These are phyloP conservation scores for Acanthisitta chloris DNA, from an alignment of 2,113 vertebrate genomes.

Conservation along the genomic window DNA sequence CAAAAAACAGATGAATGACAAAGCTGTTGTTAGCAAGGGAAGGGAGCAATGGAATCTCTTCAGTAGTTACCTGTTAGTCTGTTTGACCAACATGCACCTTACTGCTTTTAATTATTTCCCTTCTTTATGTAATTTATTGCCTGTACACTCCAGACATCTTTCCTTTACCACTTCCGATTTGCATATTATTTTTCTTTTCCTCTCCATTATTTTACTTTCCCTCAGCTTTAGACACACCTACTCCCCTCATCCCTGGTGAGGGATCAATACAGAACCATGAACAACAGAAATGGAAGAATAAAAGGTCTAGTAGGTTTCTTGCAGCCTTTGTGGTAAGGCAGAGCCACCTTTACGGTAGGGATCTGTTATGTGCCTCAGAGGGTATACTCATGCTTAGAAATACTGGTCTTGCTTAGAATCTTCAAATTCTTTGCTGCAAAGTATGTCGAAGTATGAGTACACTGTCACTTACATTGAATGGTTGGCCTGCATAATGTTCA, in stretches of 20 bases:
- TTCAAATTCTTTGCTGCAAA: not conserved
- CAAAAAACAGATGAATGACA: not conserved
- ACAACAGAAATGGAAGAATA: not conserved
- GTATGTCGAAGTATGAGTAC: not conserved
- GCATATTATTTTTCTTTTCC: not conserved
- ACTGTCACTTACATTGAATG: not conserved
- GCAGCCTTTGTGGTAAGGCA: not conserved
- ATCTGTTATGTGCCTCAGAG: not conserved
- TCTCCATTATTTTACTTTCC: not conserved
- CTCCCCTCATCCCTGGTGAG: not conserved
- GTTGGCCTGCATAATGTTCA: not conserved
- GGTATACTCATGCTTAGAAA: not conserved
- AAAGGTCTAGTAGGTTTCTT: not conserved
- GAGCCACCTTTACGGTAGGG: not conserved
- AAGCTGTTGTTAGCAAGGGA: not conserved
- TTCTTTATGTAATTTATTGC: not conserved
- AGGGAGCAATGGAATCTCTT: not conserved
- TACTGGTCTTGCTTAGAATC: not conserved
- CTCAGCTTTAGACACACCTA: not conserved
- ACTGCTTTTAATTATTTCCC: not conserved
- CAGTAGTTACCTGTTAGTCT: not conserved
- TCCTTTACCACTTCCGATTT: not conserved
- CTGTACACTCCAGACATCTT: not conserved
- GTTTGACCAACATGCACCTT: not conserved
- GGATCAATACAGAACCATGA: not conserved